Percentiles rank a stretch among this genome's conserved stretches.
phyloP scores from a whole-genome alignment of 2,113 vertebrate species.

The Cyanoderma ruficeps region DNA sequence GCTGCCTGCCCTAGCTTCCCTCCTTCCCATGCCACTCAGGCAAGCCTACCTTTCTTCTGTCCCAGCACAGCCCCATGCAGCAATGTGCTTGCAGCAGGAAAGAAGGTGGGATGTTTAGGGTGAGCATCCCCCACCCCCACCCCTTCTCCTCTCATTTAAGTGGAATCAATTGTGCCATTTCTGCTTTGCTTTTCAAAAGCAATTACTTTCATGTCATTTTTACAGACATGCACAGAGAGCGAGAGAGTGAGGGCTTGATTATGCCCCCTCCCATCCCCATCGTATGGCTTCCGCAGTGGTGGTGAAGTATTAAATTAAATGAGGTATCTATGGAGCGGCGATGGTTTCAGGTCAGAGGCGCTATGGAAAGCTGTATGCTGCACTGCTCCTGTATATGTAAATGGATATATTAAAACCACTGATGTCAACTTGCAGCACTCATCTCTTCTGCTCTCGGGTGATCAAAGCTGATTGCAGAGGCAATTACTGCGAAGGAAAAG shows the following conservation, averaged over 20 bases:
- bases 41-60: background rate
- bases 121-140: constrained; percentile 68
- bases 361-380: constrained; percentile 71
- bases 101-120: constrained; percentile 72
- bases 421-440: constrained; percentile 80
- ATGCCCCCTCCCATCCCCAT: constrained; percentile 80
- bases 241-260: constrained; percentile 83
- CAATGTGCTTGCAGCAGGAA: background rate
- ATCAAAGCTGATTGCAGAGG: constrained; percentile 84
- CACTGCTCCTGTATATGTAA: constrained; percentile 74
- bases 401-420: constrained; percentile 79
- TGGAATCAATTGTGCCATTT: constrained; percentile 87
- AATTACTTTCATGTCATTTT: constrained; percentile 92
- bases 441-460: constrained; percentile 78
- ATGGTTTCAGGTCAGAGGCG: constrained; percentile 80
- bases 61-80: background rate
- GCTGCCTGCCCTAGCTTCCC: background rate
- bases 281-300: constrained; percentile 78
- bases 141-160: constrained; percentile 79
- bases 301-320: constrained; percentile 94
- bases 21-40: background rate
- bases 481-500: constrained; percentile 83
- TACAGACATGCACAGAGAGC: constrained; percentile 84
- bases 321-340: constrained; percentile 88
- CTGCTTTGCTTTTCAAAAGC: constrained; percentile 90